Base-by-base conservation (phyloP, 2,888 invertebrate species). In the Lithosia quadra region DNA sequence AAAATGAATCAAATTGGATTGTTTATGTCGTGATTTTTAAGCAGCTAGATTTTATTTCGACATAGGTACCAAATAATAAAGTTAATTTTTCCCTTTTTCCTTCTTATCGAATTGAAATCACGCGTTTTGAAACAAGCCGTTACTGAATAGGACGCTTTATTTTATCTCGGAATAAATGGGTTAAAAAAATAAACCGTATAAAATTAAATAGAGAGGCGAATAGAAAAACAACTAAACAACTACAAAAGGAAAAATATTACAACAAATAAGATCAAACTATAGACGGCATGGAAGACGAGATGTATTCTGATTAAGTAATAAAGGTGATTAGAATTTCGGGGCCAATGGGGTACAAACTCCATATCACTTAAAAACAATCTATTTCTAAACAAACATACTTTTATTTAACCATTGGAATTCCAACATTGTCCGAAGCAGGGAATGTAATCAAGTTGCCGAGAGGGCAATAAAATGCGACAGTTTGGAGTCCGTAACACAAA, bases 391-490 rank as follows among this genome's bases (percentile, higher is more conserved):
- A 68, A 65, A 59, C 18, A 56, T 63, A 53, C 49, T 74, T 65
- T 62, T 63, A 56, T 70, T 43, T 70, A 71, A 69, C 67, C 67
- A 79, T 78, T 72, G 69, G 68, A 75, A 78, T 75, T 39, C 66
- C 56, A 60, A 72, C 74, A 80, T 80, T 80, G 79, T 78, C 67
- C 67, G 57, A 61, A 62, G 49, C 28, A 56, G 69, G n/a, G 76
- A 79, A 79, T 81, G 77, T 77, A 74, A 73, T 72, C 80, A 76
- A 76, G 68, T 72, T 68, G 69, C 33, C 60, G 62, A 34, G 60
- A n/a, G 69, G 70, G 74, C 69, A 75, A 79, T 81, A 80, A 81
- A 76, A 72, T 63, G 76, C 70, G 72, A 72, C 72, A 76, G 72
- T 74, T 73, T 72, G 63, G 71, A 75, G 34, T 69, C 39, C 58